phyloP scores from a whole-genome alignment of 92 coral and sea anemone genomes.

The Pocillopora meandrina region DNA sequence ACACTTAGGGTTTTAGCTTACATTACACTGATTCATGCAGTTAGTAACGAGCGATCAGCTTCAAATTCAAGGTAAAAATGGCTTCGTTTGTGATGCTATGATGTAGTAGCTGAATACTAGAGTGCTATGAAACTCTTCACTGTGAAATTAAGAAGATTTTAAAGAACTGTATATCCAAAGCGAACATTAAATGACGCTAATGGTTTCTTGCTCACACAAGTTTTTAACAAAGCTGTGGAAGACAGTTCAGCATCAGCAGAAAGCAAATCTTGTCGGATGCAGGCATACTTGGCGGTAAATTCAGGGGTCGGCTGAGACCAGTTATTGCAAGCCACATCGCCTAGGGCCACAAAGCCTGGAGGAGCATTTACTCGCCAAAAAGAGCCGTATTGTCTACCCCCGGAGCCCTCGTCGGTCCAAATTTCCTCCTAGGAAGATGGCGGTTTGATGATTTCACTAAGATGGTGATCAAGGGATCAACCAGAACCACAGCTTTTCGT shows the following conservation, averaged over 20 bases:
- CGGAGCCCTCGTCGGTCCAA: constrained; percentile 31
- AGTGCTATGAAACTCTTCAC: no score
- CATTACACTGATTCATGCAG: no score
- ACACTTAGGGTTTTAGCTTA: no score
- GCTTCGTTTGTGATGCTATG: no score
- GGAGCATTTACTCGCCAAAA: constrained; percentile 42
- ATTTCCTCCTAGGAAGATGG: constrained; percentile 18
- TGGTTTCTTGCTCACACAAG: no score
- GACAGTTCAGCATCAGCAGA: not conserved
- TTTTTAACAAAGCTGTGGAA: not conserved
- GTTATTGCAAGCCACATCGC: constrained; percentile 24
- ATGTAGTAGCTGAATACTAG: no score
- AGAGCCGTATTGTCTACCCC: constrained; percentile 17
- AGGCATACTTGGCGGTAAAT: constrained; percentile 41
- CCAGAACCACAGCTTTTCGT: constrained; percentile 23
- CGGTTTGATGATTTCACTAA: constrained; percentile 2
- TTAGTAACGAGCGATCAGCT: no score
- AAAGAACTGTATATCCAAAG: no score
- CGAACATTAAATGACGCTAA: no score
- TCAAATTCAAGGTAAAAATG: no score
- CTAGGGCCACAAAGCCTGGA: constrained; percentile 27
- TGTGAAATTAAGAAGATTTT: no score
- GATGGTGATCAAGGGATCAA: constrained; percentile 9
- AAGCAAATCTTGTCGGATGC: constrained; percentile 24
- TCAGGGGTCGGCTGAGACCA: not conserved